A percentile compares a stretch with the other conserved stretches of the same genome.
Evolutionary conservation across 2,113 vertebrate genomes (phyloP).

Genomic region (Alectura lathami): DNA sequence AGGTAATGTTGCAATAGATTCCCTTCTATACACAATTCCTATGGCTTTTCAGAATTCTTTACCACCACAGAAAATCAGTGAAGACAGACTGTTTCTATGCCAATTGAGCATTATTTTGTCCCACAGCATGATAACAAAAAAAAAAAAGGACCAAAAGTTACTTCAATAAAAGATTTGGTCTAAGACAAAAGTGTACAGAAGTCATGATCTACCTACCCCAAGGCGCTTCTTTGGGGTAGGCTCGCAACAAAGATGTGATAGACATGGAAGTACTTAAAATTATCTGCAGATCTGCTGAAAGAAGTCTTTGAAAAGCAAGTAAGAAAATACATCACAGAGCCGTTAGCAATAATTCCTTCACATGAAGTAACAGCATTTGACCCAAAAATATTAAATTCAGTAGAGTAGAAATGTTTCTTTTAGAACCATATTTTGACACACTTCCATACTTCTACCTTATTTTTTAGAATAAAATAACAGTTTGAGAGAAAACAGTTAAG

Average conservation of each 20-base stretch:
- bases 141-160: not conserved
- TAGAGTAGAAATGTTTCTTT: not conserved
- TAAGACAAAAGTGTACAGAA: not conserved
- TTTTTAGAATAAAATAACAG: not conserved
- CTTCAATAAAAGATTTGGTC: not conserved
- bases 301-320: not conserved
- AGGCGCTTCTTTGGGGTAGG: not conserved
- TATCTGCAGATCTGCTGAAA: not conserved
- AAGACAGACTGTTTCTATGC: not conserved
- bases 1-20: not conserved
- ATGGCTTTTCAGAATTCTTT: not conserved
- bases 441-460: not conserved
- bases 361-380: not conserved
- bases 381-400: not conserved
- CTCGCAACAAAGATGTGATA: not conserved
- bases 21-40: not conserved
- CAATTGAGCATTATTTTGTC: not conserved
- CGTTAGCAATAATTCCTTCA: not conserved
- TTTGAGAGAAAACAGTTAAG: not conserved
- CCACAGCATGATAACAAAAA: not conserved
- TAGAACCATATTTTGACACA: not conserved
- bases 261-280: not conserved
- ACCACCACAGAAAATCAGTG: not conserved
- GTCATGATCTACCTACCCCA: too few relatives aligned
- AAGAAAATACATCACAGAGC: not conserved